Conservation (phyloP, 2,113 vertebrate species). For the Lepisosteus osseus region DNA sequence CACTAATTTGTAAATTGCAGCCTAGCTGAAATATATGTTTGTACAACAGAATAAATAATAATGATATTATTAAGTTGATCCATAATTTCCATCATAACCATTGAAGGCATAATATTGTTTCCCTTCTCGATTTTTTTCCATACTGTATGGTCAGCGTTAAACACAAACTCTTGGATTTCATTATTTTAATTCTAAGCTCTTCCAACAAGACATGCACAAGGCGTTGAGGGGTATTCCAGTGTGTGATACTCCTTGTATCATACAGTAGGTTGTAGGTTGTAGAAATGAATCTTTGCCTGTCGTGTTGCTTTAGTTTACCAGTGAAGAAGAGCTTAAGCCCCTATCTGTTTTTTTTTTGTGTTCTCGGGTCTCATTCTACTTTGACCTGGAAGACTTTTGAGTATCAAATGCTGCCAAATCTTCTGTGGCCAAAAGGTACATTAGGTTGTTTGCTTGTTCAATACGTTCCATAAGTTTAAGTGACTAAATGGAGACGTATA, state of each 20-base stretch:
- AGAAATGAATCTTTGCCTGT: too few relatives aligned
- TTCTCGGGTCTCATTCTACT: background rate
- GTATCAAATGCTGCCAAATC: background rate
- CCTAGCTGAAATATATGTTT: slow-evolving; percentile 60
- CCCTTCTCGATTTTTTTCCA: too few relatives aligned
- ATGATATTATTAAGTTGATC: slow-evolving; percentile 57
- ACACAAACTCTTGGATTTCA: too few relatives aligned
- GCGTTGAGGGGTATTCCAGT: too few relatives aligned
- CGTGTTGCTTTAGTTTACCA: too few relatives aligned
- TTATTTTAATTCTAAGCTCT: too few relatives aligned
- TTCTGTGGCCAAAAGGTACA: background rate
- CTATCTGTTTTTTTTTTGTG: background rate
- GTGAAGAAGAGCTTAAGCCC: background rate
- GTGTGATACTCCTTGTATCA: too few relatives aligned
- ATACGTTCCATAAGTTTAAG: background rate
- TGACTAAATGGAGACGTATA: background rate
- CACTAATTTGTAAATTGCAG: slow-evolving; percentile 41
- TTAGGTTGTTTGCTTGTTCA: background rate
- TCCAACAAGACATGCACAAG: too few relatives aligned
- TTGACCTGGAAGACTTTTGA: slow-evolving; percentile 1
- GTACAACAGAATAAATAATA: slow-evolving; percentile 71
- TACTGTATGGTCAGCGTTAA: too few relatives aligned
- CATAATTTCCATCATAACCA: slow-evolving; percentile 46
- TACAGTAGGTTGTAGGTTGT: too few relatives aligned
- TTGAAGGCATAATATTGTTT: too few relatives aligned